phyloP scores from a whole-genome alignment of 2,888 invertebrate genomes.

The Iphiclides podalirius region DNA sequence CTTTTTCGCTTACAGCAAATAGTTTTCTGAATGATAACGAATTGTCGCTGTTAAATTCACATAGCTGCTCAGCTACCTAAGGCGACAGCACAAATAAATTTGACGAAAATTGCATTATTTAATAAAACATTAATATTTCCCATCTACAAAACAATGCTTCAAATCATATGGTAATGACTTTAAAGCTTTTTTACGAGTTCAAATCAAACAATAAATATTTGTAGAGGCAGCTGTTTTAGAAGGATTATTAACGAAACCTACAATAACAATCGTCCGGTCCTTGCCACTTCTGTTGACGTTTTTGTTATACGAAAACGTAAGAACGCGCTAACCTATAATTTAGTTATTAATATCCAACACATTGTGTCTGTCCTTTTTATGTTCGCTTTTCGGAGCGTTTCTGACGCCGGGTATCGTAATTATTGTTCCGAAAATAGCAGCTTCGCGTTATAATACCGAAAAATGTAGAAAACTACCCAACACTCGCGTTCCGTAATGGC shows the following conservation, averaged over 20 bases:
- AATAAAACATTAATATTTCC: too few species aligned
- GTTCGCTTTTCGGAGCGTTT: constrained; percentile 59
- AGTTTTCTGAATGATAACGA: too few species aligned
- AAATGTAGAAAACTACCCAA: not conserved
- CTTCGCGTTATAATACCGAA: not conserved
- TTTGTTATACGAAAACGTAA: constrained; percentile 66
- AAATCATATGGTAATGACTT: too few species aligned
- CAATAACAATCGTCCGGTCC: constrained; percentile 69
- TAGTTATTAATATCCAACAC: constrained; percentile 78
- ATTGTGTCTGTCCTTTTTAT: constrained; percentile 71
- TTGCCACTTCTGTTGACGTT: constrained; percentile 75
- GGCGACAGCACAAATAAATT: too few species aligned
- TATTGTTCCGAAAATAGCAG: constrained; percentile 9
- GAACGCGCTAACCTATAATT: constrained; percentile 66
- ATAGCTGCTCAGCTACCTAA: too few species aligned
- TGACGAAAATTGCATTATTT: too few species aligned
- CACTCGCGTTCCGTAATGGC: not conserved
- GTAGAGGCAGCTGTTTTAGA: constrained; percentile 72
- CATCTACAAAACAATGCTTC: too few species aligned
- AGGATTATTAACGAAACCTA: constrained; percentile 62
- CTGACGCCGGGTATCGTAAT: constrained; percentile 22
- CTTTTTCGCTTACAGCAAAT: too few species aligned
- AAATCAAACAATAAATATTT: constrained; percentile 72
- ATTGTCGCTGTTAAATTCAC: too few species aligned
- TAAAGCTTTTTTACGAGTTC: too few species aligned